These are phyloP conservation scores for Rhaphigaster nebulosa DNA, from an alignment of 2,888 invertebrate genomes.

Conservation along the genomic window DNA sequence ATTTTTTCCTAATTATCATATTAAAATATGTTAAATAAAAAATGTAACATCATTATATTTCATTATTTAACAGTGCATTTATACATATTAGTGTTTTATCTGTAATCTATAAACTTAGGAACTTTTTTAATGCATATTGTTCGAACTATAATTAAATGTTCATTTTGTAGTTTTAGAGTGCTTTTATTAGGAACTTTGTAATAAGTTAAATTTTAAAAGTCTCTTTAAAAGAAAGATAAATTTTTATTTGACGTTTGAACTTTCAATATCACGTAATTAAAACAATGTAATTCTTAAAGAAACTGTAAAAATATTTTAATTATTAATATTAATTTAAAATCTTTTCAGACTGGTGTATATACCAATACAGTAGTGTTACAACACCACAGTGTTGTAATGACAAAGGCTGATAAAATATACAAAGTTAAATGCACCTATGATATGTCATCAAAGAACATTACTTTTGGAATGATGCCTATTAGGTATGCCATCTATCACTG, in stretches of 20 bases:
- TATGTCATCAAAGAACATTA: conserved; percentile 96
- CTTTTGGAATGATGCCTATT: conserved; percentile 97
- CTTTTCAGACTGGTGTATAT: conserved; percentile 88
- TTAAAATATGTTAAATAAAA: not conserved
- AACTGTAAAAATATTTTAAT: not conserved
- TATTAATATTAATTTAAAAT: conserved; percentile 45
- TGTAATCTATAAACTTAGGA: not conserved
- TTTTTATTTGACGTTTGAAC: not conserved
- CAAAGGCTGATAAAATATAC: conserved; percentile 96
- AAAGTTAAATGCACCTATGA: conserved; percentile 97
- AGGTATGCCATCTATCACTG: conserved; percentile 72
- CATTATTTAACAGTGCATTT: not conserved
- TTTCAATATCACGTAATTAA: not conserved
- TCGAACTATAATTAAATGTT: no score
- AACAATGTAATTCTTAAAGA: not conserved
- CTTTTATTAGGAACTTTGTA: not conserved
- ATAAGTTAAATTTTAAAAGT: no score
- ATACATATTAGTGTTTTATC: not conserved
- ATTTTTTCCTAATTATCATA: not conserved
- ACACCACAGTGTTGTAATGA: conserved; percentile 96
- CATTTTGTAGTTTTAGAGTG: not conserved
- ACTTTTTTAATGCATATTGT: not conserved
- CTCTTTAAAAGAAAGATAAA: not conserved
- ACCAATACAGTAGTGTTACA: conserved; percentile 94
- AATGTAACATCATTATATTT: not conserved